Conservation (phyloP, 2,797 vertebrate genomes). For the Tangara arthus region DNA sequence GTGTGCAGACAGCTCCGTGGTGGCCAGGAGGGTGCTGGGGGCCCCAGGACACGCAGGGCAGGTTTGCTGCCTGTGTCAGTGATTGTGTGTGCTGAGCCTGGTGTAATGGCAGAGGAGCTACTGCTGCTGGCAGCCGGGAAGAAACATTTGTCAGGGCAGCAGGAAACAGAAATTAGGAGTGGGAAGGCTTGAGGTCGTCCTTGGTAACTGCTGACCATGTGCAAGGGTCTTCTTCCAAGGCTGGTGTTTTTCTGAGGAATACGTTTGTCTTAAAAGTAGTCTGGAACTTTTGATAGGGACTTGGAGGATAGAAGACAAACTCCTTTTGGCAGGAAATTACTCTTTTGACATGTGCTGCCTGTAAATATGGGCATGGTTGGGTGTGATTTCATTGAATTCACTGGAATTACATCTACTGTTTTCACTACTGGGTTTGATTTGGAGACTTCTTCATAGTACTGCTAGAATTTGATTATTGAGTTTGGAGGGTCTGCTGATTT, state of each 20-base stretch:
- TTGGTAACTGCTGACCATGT: accelerated
- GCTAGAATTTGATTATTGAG: neutral
- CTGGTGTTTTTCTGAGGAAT: neutral
- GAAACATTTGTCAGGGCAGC: neutral
- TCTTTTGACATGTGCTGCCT: neutral
- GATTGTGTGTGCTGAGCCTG: accelerated
- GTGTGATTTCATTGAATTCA: neutral
- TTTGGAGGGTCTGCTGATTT: neutral
- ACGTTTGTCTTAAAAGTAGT: neutral
- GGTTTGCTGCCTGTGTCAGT: neutral
- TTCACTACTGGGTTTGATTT: neutral
- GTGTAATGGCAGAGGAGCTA: accelerated
- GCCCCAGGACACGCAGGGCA: accelerated
- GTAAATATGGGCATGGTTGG: neutral
- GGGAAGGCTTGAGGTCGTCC: neutral
- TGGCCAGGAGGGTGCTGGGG: neutral
- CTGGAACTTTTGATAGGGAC: neutral
- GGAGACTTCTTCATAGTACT: neutral
- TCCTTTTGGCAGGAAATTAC: accelerated
- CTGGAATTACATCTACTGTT: neutral
- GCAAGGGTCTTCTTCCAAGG: neutral
- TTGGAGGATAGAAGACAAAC: neutral
- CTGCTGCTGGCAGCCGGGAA: neutral
- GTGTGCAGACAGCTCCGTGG: accelerated
- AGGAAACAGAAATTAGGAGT: neutral